Evolutionary conservation across 2,888 invertebrate species (phyloP).

Genomic region (Ophioninae sp.): DNA sequence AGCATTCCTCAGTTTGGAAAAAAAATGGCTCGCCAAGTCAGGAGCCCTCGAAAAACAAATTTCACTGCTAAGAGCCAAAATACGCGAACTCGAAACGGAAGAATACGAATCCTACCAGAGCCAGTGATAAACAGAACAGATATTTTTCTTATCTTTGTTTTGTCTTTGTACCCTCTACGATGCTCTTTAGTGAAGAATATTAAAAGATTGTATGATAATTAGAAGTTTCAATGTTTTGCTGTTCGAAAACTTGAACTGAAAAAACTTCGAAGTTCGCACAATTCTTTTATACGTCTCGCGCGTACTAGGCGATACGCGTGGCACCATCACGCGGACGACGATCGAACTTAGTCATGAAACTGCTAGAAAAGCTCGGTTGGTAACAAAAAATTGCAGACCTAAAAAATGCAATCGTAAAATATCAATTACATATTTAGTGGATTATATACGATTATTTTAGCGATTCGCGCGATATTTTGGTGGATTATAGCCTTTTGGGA

Average conservation of each 20-base stretch:
- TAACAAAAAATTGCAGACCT: not conserved
- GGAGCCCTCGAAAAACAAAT: slow-evolving; percentile 35
- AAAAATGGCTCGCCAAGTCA: slow-evolving; percentile 46
- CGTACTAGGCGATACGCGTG: not conserved
- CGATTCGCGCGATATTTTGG: not conserved
- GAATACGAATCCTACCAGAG: slow-evolving; percentile 6
- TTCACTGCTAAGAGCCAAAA: slow-evolving; percentile 33
- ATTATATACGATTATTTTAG: not conserved
- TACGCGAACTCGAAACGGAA: slow-evolving; percentile 24
- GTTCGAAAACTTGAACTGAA: not conserved
- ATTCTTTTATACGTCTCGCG: not conserved
- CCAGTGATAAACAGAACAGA: slow-evolving; percentile 1
- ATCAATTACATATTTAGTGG: not conserved
- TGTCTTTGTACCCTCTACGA: not conserved
- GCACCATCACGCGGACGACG: not conserved
- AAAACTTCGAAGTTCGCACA: not conserved
- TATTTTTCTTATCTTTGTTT: not conserved
- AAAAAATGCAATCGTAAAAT: not conserved
- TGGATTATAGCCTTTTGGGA: not conserved
- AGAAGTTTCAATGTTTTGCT: not conserved
- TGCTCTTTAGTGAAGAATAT: not conserved
- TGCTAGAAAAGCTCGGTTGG: not conserved
- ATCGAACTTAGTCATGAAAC: not conserved
- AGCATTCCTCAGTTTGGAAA: slow-evolving; percentile 32
- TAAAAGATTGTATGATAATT: not conserved